Percentiles rank a stretch among this genome's conserved stretches.
phyloP scores from a whole-genome alignment of 2,797 vertebrate species.

The Sebastes umbrosus region DNA sequence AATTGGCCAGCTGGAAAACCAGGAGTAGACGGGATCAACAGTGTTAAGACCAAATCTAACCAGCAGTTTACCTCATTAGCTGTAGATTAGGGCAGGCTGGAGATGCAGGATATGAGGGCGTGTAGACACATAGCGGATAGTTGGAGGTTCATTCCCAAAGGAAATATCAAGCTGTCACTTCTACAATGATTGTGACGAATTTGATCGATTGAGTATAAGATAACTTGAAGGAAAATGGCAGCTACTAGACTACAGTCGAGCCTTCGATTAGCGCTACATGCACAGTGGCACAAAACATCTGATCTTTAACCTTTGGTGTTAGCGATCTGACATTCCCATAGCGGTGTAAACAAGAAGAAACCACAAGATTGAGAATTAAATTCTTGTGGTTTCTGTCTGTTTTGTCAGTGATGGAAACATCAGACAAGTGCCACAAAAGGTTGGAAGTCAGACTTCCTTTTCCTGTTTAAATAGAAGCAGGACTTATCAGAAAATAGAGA shows the following conservation, averaged over 20 bases:
- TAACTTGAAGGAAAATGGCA: background rate
- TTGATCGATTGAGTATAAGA: background rate
- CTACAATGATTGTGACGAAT: background rate
- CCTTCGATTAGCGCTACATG: background rate
- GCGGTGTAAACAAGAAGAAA: constrained; percentile 50
- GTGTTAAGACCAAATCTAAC: constrained; percentile 22
- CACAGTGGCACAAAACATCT: background rate
- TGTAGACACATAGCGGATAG: background rate
- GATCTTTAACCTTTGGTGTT: constrained; percentile 31
- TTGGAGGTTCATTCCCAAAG: background rate
- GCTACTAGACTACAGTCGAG: background rate
- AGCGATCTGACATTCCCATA: constrained; percentile 35
- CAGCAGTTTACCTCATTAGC: constrained; percentile 51
- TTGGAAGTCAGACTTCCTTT: constrained; percentile 69
- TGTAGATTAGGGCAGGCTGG: constrained; percentile 35
- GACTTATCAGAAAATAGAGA: constrained; percentile 58
- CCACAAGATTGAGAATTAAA: constrained; percentile 55
- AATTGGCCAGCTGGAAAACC: constrained; percentile 14
- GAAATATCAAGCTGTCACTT: background rate
- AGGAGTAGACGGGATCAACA: constrained; percentile 34
- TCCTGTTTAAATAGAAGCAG: constrained; percentile 69
- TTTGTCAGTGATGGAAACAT: constrained; percentile 65
- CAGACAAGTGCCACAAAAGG: constrained; percentile 66
- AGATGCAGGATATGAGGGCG: constrained; percentile 1
- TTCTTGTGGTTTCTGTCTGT: constrained; percentile 29